Evolutionary conservation across 2,888 invertebrate species (phyloP).

Genomic region (Aporophyla nigra): DNA sequence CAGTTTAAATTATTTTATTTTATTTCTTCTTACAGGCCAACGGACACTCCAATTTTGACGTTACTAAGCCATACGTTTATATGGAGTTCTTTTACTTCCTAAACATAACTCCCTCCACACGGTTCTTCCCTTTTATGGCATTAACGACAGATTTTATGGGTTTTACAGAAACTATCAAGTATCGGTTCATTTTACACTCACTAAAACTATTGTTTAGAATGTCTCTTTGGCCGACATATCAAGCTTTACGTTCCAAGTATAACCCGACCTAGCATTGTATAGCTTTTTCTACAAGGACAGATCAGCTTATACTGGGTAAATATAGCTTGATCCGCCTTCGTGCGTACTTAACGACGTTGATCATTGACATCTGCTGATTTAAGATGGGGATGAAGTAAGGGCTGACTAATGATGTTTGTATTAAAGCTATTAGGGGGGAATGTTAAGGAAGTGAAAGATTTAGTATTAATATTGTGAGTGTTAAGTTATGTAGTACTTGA

Average conservation of each 20-base stretch:
- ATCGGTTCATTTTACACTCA: constrained; percentile 73
- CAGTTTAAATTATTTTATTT: not conserved
- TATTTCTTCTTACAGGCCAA: not conserved
- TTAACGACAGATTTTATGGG: constrained; percentile 75
- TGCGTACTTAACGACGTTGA: constrained; percentile 70
- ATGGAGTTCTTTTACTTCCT: constrained; percentile 53
- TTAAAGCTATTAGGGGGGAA: constrained; percentile 37
- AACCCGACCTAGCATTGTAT: not conserved
- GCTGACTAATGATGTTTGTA: constrained; percentile 53
- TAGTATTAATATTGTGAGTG: constrained; percentile 22
- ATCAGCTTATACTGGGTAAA: not conserved
- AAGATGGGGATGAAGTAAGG: constrained; percentile 50
- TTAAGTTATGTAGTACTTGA: constrained; percentile 6
- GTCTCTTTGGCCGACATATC: constrained; percentile 50
- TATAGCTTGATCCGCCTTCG: not conserved
- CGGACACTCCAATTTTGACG: constrained; percentile 5
- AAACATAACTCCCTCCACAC: constrained; percentile 63
- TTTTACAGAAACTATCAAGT: constrained; percentile 64
- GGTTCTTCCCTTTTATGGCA: constrained; percentile 67
- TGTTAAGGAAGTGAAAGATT: constrained; percentile 14
- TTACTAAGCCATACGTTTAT: constrained; percentile 23
- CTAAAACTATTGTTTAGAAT: constrained; percentile 75
- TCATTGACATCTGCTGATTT: constrained; percentile 71
- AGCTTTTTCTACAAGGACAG: not conserved
- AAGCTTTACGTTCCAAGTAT: not conserved